Percentiles rank a stretch among this genome's conserved stretches.
These are phyloP conservation scores for Drosophila melanogaster DNA, from an alignment of 1,140 invertebrate genomes.

Conservation along the genomic window Release_6_plus_ISO1_MT NT_033777.3:28458001-28458500, in stretches of 20 bases:
- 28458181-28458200: slow-evolving; percentile 68
- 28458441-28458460: slow-evolving; percentile 81
- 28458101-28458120: slow-evolving; percentile 84
- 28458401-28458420: slow-evolving; percentile 1
- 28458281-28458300: slow-evolving; percentile 71
- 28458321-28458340: slow-evolving; percentile 78
- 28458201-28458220: slow-evolving; percentile 73
- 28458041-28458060: slow-evolving; percentile 35
- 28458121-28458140: slow-evolving; percentile 63
- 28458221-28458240: slow-evolving; percentile 37
- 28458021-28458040: slow-evolving; percentile 21
- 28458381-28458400: slow-evolving; percentile 39
- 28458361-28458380: slow-evolving; percentile 52
- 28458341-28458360: slow-evolving; percentile 74
- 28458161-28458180: slow-evolving; percentile 21
- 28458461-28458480: slow-evolving; percentile 64
- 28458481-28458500: slow-evolving; percentile 71
- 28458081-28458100: slow-evolving; percentile 80
- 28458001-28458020: slow-evolving; percentile 5
- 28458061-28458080: slow-evolving; percentile 79
- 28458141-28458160: slow-evolving; percentile 25
- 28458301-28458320: slow-evolving; percentile 59
- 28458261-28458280: slow-evolving; percentile 80
- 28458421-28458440: slow-evolving; percentile 80
- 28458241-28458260: slow-evolving; percentile 60